Conservation (phyloP, 2,888 invertebrate genomes). For the Tetheella fluctuosa region DNA sequence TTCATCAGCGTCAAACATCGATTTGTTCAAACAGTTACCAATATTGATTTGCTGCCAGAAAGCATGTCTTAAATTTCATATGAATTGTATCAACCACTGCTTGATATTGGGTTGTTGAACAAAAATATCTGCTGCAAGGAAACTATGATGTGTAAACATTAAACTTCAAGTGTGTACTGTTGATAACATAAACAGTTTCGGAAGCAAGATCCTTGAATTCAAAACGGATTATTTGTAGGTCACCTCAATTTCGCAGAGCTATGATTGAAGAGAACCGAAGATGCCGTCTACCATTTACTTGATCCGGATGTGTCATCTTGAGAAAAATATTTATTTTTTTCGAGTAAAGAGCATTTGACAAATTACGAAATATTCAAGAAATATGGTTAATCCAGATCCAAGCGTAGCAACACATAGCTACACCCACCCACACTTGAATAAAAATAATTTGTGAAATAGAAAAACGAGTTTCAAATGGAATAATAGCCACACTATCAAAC, state of each 20-base stretch:
- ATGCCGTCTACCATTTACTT: slow-evolving; percentile 35
- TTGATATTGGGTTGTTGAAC: neutral
- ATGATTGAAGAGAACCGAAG: no score
- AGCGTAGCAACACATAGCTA: neutral
- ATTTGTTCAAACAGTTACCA: slow-evolving; percentile 40
- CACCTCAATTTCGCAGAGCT: slow-evolving; percentile 52
- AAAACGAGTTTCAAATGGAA: slow-evolving; percentile 15
- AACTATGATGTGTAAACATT: neutral
- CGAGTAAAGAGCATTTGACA: no score
- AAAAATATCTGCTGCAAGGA: neutral
- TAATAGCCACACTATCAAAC: slow-evolving; percentile 7
- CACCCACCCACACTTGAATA: neutral
- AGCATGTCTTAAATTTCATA: slow-evolving; percentile 28
- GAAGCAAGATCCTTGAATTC: slow-evolving; percentile 32
- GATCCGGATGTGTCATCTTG: slow-evolving; percentile 47
- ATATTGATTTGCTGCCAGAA: slow-evolving; percentile 31
- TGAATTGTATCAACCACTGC: slow-evolving; percentile 9
- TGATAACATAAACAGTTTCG: slow-evolving; percentile 9
- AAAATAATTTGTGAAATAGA: neutral
- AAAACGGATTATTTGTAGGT: slow-evolving; percentile 49
- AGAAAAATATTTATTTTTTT: no score
- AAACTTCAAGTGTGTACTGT: neutral
- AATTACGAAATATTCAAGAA: neutral
- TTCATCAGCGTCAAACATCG: slow-evolving; percentile 65
- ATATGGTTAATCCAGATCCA: neutral